phyloP scores from a whole-genome alignment of 2,113 vertebrate species.

The Mustelus asterias region DNA sequence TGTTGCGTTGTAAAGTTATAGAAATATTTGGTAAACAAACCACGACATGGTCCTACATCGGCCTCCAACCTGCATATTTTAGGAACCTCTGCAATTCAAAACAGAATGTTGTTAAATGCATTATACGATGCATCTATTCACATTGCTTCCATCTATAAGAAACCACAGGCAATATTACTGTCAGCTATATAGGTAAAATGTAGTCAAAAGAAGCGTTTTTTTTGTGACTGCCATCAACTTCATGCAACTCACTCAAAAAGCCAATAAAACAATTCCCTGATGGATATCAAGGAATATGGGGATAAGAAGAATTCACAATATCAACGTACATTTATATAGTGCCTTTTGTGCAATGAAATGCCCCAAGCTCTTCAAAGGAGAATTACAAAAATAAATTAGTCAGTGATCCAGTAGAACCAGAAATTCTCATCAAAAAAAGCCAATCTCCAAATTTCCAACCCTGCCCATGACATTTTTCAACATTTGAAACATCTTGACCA shows the following conservation, averaged over 20 bases:
- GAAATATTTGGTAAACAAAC: constrained; percentile 56
- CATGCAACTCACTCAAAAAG: neutral
- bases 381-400: too few relatives aligned
- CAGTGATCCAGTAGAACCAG: neutral
- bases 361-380: too few relatives aligned
- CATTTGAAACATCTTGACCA: too few relatives aligned
- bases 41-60: constrained; percentile 58
- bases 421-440: too few relatives aligned
- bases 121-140: neutral
- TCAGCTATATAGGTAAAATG: neutral
- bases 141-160: neutral
- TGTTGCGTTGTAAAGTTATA: constrained; percentile 80
- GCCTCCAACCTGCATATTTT: constrained; percentile 67
- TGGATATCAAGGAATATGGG: neutral
- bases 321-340: too few relatives aligned
- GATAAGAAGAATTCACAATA: neutral
- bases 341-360: neutral
- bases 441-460: too few relatives aligned
- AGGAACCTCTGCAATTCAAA: constrained; percentile 67
- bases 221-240: neutral
- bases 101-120: neutral
- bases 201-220: neutral
- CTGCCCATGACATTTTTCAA: too few relatives aligned
- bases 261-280: neutral
- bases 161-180: neutral